Percentiles rank a stretch among this genome's conserved stretches.
These are phyloP conservation scores for Mionectes olivaceus DNA, from an alignment of 2,797 vertebrate species.

Conservation along the genomic window DNA sequence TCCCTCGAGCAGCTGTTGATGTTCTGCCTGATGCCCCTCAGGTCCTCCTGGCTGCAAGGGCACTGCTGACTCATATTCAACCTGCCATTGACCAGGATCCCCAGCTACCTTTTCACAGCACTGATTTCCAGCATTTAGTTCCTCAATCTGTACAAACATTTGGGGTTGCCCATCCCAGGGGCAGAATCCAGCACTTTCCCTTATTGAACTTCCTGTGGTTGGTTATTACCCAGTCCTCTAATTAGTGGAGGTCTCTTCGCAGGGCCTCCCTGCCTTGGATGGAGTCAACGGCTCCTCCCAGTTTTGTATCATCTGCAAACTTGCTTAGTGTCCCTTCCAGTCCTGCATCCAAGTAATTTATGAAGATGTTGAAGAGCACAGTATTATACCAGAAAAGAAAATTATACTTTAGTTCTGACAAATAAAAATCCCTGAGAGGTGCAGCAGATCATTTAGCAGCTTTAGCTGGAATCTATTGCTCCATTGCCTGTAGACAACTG, in stretches of 20 bases:
- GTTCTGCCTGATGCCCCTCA: not conserved
- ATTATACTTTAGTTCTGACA: not conserved
- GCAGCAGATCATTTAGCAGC: not conserved
- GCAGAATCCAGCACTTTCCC: not conserved
- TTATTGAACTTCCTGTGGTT: not conserved
- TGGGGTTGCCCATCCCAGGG: not conserved
- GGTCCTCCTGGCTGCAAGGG: not conserved
- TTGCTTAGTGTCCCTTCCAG: not conserved
- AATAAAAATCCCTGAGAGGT: not conserved
- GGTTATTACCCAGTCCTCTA: not conserved
- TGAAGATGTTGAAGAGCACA: not conserved
- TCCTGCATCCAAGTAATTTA: not conserved
- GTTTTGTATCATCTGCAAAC: not conserved
- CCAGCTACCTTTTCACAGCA: not conserved
- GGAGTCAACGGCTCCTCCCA: not conserved
- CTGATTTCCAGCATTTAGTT: not conserved
- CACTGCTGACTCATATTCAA: not conserved
- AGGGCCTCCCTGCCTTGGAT: not conserved
- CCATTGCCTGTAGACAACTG: not conserved
- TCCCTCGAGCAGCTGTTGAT: fast-evolving
- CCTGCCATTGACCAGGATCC: not conserved
- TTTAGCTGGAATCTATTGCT: not conserved
- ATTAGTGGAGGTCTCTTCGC: not conserved
- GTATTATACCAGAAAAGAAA: not conserved
- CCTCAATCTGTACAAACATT: not conserved